A percentile compares a stretch with the other conserved stretches of the same genome.
Evolutionary conservation across 2,797 vertebrate species (phyloP).

Genomic region (Micromesistius poutassou): DNA sequence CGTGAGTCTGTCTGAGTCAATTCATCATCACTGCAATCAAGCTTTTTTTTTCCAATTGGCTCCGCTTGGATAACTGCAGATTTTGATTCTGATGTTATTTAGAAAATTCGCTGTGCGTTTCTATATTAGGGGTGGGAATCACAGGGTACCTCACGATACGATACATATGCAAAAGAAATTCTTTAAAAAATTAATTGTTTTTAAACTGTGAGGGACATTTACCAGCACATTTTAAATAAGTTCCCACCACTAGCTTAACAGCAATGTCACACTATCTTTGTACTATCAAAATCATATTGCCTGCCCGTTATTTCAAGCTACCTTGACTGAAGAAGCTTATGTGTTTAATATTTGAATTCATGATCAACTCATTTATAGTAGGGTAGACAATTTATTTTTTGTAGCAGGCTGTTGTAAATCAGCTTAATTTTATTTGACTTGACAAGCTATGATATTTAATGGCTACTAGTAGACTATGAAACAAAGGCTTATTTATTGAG

Average conservation of each 20-base stretch:
- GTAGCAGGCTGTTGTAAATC: too few species aligned
- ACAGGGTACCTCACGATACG: too few species aligned
- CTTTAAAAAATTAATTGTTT: too few species aligned
- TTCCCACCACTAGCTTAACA: too few species aligned
- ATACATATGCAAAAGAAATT: too few species aligned
- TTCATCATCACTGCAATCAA: neutral
- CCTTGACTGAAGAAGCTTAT: neutral
- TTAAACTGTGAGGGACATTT: too few species aligned
- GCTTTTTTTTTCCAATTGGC: neutral
- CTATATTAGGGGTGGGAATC: neutral
- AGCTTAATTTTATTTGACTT: neutral
- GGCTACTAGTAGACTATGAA: neutral
- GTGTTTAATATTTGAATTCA: neutral
- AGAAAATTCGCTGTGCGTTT: neutral
- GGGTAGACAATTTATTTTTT: neutral
- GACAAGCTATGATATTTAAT: neutral
- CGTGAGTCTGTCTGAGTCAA: slow-evolving; percentile 75
- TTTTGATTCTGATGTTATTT: neutral
- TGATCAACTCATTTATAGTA: neutral
- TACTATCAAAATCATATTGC: too few species aligned
- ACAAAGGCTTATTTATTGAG: neutral
- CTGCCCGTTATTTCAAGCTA: too few species aligned
- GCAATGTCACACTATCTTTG: too few species aligned
- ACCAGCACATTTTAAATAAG: too few species aligned
- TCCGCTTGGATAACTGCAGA: neutral